Conservation (phyloP, 2,888 invertebrate genomes). For the Fabriciana adippe region DNA sequence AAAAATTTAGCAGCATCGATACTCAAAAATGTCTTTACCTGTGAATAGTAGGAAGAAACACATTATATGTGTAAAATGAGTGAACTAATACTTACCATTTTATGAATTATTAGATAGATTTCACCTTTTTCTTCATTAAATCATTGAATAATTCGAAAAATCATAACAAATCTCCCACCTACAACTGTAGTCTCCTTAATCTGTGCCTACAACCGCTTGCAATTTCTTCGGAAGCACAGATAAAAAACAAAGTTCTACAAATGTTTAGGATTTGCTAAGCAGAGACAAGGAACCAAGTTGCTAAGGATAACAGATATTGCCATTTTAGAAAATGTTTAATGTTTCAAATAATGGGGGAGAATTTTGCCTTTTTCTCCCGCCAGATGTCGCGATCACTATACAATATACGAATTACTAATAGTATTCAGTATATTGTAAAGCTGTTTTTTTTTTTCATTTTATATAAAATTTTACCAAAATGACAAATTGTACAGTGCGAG, state of each 20-base stretch:
- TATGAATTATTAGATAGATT: constrained; percentile 49
- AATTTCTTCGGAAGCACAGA: constrained; percentile 48
- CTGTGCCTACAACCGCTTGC: constrained; percentile 64
- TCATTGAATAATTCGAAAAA: constrained; percentile 53
- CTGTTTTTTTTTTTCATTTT: too few relatives aligned
- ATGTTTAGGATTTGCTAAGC: not conserved
- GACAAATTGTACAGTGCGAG: too few relatives aligned
- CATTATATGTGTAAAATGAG: constrained; percentile 14
- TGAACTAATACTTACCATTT: constrained; percentile 59
- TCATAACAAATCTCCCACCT: constrained; percentile 72
- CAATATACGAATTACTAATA: too few relatives aligned
- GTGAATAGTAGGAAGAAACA: not conserved
- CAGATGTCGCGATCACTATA: too few relatives aligned
- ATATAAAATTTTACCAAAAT: not conserved
- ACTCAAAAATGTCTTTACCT: constrained; percentile 10
- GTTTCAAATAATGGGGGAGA: not conserved
- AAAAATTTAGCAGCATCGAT: constrained; percentile 32
- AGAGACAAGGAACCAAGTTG: too few relatives aligned
- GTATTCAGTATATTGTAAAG: too few relatives aligned
- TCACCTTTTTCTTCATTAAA: constrained; percentile 55
- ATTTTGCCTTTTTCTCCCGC: too few relatives aligned
- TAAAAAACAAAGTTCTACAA: constrained; percentile 8
- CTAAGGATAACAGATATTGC: constrained; percentile 16
- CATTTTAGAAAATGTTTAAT: constrained; percentile 3
- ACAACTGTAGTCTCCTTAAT: too few relatives aligned